These are phyloP conservation scores for Coecobrya sp. DNA, from an alignment of 2,888 invertebrate species.

Conservation along the genomic window DNA sequence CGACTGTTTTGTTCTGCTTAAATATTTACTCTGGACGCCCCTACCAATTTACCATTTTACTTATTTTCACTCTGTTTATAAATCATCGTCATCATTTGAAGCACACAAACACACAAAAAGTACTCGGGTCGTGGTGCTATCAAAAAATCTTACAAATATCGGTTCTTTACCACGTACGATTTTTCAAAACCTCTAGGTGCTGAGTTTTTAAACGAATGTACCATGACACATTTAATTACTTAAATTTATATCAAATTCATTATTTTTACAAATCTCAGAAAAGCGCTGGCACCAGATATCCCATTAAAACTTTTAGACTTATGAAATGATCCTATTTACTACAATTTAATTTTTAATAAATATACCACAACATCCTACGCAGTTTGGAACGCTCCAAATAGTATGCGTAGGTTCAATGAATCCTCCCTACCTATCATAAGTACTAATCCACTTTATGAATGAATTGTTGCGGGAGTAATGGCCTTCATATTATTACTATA, in stretches of 20 bases:
- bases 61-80: background rate
- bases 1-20: constrained; percentile 24
- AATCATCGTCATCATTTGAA: background rate
- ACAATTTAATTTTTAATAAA: too few relatives aligned
- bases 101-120: background rate
- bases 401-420: constrained; percentile 20
- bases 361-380: constrained; percentile 50
- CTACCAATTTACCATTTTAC: constrained; percentile 6
- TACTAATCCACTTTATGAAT: constrained; percentile 66
- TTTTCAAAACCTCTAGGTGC: too few relatives aligned
- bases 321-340: background rate
- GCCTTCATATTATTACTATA: constrained; percentile 26
- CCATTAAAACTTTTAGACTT: background rate
- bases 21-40: constrained; percentile 39
- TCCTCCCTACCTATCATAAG: constrained; percentile 8
- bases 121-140: background rate
- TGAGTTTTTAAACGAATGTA: too few relatives aligned
- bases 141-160: background rate
- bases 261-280: too few relatives aligned
- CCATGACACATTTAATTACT: too few relatives aligned
- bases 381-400: constrained; percentile 50
- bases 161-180: too few relatives aligned
- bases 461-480: constrained; percentile 65
- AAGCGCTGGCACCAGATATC: background rate
- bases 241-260: too few relatives aligned